Percentiles rank a stretch among this genome's conserved stretches.
Conservation (phyloP, 2,113 vertebrate genomes). For the Phaethon lepturus region DNA sequence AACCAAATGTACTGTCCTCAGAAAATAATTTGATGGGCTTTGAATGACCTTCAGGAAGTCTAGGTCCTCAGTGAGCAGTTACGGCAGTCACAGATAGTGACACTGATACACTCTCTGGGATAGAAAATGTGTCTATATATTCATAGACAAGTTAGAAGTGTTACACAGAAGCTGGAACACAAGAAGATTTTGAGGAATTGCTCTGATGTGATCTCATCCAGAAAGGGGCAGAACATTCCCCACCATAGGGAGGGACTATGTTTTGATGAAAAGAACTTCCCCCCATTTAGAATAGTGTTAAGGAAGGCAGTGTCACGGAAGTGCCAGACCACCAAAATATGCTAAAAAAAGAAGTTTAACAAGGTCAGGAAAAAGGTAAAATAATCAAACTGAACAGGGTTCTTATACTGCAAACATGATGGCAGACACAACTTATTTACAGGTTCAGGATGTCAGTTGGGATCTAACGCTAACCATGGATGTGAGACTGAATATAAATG, state of each 20-base stretch:
- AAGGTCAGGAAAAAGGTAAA: too few species aligned
- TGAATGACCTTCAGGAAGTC: background rate
- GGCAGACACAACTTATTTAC: too few species aligned
- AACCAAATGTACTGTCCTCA: background rate
- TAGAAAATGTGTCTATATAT: too few species aligned
- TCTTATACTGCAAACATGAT: too few species aligned
- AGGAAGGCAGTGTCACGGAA: background rate
- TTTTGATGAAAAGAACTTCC: background rate
- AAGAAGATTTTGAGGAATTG: background rate
- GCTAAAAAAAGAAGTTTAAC: too few species aligned
- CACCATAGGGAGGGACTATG: background rate
- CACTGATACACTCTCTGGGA: background rate
- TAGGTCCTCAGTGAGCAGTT: background rate
- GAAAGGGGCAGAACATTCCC: background rate
- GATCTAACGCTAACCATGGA: too few species aligned
- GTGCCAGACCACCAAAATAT: too few species aligned
- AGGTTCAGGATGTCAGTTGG: too few species aligned
- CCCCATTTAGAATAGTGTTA: background rate
- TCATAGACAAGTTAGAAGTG: background rate
- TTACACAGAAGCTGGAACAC: background rate
- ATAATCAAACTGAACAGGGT: too few species aligned
- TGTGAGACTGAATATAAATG: too few species aligned
- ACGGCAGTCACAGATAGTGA: background rate
- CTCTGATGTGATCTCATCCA: background rate
- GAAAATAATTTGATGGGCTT: background rate